Percentiles rank a stretch among this genome's conserved stretches.
These are phyloP conservation scores for Drosophila austrosaltans DNA, from an alignment of 2,888 invertebrate species.

Conservation along the genomic window DNA sequence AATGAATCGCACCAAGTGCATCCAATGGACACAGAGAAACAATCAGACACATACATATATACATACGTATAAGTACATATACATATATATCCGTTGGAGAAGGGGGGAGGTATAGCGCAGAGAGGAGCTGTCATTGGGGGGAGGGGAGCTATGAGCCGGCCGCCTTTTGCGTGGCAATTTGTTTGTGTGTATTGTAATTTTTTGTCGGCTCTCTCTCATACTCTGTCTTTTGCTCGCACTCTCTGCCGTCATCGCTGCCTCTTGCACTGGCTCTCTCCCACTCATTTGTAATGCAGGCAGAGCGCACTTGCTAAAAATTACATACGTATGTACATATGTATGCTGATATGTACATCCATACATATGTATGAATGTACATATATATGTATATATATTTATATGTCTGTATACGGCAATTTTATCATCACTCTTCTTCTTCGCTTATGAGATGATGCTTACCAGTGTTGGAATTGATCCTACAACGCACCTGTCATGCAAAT, in stretches of 20 bases:
- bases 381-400: not conserved
- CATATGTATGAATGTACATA: slow-evolving; percentile 20
- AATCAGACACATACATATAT: slow-evolving; percentile 42
- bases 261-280: slow-evolving; percentile 35
- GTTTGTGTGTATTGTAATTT: slow-evolving; percentile 74
- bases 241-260: slow-evolving; percentile 14
- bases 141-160: slow-evolving; percentile 60
- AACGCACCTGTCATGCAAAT: slow-evolving; percentile 63
- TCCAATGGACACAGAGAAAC: slow-evolving; percentile 52
- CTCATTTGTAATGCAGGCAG: slow-evolving; percentile 51
- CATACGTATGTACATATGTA: not conserved
- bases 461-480: slow-evolving; percentile 60
- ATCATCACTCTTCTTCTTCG: slow-evolving; percentile 45
- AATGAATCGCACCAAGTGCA: slow-evolving; percentile 80
- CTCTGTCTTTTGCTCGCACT: slow-evolving; percentile 26
- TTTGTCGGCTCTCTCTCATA: slow-evolving; percentile 44
- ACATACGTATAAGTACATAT: slow-evolving; percentile 9
- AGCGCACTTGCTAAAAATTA: slow-evolving; percentile 53
- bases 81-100: not conserved
- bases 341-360: not conserved
- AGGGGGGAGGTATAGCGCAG: not conserved
- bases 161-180: slow-evolving; percentile 70
- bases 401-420: slow-evolving; percentile 59
- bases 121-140: slow-evolving; percentile 34
- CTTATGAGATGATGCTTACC: slow-evolving; percentile 50